Evolutionary conservation across 2,797 vertebrate genomes (phyloP).

Genomic region (Champsocephalus gunnari): DNA sequence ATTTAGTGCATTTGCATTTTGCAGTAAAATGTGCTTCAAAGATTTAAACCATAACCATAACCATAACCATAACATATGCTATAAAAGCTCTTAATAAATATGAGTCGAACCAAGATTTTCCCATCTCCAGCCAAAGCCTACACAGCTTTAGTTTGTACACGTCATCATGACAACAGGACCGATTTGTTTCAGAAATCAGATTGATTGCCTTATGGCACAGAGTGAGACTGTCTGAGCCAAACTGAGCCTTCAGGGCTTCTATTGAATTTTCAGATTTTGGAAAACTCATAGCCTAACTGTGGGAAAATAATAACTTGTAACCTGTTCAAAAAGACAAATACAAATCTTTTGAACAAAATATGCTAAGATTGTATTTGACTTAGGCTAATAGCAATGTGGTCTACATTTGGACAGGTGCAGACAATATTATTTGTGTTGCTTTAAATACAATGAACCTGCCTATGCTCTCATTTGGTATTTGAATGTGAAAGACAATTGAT

Average conservation of each 20-base stretch:
- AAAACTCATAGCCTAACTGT: constrained; percentile 10
- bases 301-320: neutral
- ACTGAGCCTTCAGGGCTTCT: constrained; percentile 28
- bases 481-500: constrained; percentile 6
- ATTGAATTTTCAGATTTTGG: constrained; percentile 9
- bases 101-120: constrained; percentile 8
- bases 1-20: no score
- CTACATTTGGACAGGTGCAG: neutral
- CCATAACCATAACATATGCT: neutral
- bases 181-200: constrained; percentile 40
- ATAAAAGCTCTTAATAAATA: neutral
- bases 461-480: neutral
- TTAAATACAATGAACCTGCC: neutral
- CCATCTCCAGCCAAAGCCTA: neutral
- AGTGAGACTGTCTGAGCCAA: constrained; percentile 20
- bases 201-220: constrained; percentile 38
- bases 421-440: neutral
- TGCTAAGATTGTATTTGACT: constrained; percentile 5
- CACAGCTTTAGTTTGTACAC: constrained; percentile 8
- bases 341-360: constrained; percentile 11
- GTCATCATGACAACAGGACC: constrained; percentile 19
- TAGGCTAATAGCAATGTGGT: constrained; percentile 3
- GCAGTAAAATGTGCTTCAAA: neutral
- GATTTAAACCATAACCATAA: neutral
- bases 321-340: constrained; percentile 7